A percentile compares a stretch with the other conserved stretches of the same genome.
Conservation (phyloP, 2,113 vertebrate genomes). For the Osmerus mordax region DNA sequence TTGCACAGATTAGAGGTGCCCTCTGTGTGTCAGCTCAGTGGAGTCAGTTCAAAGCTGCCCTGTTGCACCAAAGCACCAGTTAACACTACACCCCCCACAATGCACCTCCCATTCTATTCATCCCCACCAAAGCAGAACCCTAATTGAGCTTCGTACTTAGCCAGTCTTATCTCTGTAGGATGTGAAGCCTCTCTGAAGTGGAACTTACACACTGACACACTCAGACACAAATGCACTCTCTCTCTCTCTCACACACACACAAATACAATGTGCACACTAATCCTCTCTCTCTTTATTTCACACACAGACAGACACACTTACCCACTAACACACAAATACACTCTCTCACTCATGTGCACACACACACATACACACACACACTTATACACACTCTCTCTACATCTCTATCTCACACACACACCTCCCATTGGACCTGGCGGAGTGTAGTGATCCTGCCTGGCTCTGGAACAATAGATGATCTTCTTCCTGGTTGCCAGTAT, state of each 20-base stretch:
- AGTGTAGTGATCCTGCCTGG: not conserved
- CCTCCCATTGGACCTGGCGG: not conserved
- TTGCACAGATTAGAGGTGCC: constrained; percentile 38
- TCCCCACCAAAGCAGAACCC: constrained; percentile 45
- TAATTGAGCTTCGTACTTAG: constrained; percentile 61
- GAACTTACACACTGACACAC: constrained; percentile 24
- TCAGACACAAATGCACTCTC: constrained; percentile 21
- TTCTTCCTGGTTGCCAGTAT: not conserved
- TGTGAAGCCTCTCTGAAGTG: constrained; percentile 36
- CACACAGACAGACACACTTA: constrained; percentile 29
- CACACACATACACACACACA: not conserved
- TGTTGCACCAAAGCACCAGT: constrained; percentile 30
- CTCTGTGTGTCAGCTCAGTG: constrained; percentile 29
- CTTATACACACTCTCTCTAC: not conserved
- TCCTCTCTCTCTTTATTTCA: constrained; percentile 1
- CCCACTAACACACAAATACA: not conserved
- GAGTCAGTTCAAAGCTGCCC: constrained; percentile 26
- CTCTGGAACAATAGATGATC: not conserved
- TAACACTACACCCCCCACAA: constrained; percentile 37
- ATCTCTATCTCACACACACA: not conserved
- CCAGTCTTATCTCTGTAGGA: constrained; percentile 59
- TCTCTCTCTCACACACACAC: constrained; percentile 9
- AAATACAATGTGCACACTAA: not conserved
- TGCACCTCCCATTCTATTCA: constrained; percentile 35
- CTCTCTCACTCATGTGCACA: not conserved